phyloP scores from a whole-genome alignment of 2,888 invertebrate species.

The Orgyia antiqua region DNA sequence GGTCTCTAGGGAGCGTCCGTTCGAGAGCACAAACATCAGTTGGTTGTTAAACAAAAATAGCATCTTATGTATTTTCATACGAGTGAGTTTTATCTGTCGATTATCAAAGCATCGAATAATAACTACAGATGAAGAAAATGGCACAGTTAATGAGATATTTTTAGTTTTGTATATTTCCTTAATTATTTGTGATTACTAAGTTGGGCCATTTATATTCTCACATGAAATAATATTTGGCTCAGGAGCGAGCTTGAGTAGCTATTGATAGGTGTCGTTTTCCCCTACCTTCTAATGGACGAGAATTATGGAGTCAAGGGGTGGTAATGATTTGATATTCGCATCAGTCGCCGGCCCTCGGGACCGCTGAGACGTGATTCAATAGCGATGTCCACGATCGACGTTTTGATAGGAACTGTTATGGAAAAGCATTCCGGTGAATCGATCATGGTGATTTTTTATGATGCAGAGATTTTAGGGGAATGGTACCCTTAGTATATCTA shows the following conservation, averaged over 20 bases:
- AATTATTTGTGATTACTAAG: constrained; percentile 12
- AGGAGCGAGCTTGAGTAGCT: constrained; percentile 28
- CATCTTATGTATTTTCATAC: constrained; percentile 44
- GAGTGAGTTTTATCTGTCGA: constrained; percentile 44
- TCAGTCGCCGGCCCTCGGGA: constrained; percentile 61
- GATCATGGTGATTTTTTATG: constrained; percentile 25
- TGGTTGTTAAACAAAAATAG: constrained; percentile 54
- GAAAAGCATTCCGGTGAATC: constrained; percentile 37
- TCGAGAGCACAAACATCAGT: constrained; percentile 55
- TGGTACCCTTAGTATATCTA: too few relatives aligned
- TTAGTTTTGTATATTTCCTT: constrained; percentile 38
- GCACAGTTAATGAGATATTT: constrained; percentile 60
- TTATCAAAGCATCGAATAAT: constrained; percentile 35
- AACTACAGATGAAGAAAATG: constrained; percentile 57
- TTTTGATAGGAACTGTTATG: constrained; percentile 49
- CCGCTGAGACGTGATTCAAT: constrained; percentile 59
- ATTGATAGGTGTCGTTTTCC: constrained; percentile 51
- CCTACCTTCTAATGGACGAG: constrained; percentile 60
- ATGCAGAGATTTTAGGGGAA: constrained; percentile 7
- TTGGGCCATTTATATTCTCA: background rate
- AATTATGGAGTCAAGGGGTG: constrained; percentile 67
- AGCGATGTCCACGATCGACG: constrained; percentile 48
- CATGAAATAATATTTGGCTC: constrained; percentile 12
- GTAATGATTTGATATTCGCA: constrained; percentile 72
- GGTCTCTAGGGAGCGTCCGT: constrained; percentile 73